Evolutionary conservation across 1,140 invertebrate species (phyloP).

Genomic region (Coptotermes formosanus): DNA sequence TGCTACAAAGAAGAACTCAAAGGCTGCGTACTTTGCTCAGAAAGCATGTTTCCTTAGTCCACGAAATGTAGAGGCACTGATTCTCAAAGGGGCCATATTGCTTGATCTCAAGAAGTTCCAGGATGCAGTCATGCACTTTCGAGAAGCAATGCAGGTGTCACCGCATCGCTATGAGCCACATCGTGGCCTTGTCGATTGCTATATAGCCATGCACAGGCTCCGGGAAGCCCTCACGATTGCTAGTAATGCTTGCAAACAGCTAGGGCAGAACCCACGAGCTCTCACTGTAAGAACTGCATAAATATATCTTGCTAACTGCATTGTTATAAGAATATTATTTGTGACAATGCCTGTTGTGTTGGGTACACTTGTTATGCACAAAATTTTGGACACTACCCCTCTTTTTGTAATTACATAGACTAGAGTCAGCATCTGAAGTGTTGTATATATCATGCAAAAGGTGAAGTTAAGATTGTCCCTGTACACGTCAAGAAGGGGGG

Average conservation of each 20-base stretch:
- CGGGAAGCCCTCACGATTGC: conserved; percentile 70
- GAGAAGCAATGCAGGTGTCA: conserved; percentile 65
- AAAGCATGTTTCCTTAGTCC: conserved; percentile 52
- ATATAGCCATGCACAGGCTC: conserved; percentile 62
- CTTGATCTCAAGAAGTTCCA: conserved; percentile 69
- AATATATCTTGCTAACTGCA: conserved; percentile 10
- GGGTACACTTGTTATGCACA: too few species aligned
- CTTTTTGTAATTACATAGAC: too few species aligned
- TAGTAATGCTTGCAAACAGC: conserved; percentile 64
- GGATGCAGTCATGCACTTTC: conserved; percentile 68
- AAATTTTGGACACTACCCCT: too few species aligned
- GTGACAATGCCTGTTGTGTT: too few species aligned
- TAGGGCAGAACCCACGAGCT: conserved; percentile 67
- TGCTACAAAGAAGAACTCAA: conserved; percentile 53
- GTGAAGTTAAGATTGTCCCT: too few species aligned
- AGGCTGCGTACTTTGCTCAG: conserved; percentile 61
- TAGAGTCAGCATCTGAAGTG: too few species aligned
- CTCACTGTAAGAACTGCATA: conserved; percentile 56
- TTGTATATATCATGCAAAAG: too few species aligned
- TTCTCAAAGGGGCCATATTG: conserved; percentile 68
- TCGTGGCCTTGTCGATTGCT: conserved; percentile 70
- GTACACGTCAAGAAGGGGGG: too few species aligned
- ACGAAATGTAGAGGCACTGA: conserved; percentile 62
- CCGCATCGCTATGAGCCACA: conserved; percentile 64
- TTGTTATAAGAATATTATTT: too few species aligned